Conservation (phyloP, 2,113 vertebrate species). For the Pavo muticus region DNA sequence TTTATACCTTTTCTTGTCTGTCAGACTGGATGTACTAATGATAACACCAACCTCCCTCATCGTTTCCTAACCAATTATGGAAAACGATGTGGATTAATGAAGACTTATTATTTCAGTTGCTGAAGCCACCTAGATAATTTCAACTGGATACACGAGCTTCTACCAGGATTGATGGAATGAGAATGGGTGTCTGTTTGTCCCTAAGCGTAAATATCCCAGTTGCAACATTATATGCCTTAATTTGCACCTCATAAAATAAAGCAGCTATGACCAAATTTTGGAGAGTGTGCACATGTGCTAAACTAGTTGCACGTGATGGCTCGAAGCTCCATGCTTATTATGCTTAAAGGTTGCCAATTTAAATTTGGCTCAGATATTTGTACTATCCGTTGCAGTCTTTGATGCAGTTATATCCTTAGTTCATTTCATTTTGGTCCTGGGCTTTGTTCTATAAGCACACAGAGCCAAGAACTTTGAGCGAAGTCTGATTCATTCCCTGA, state of each 20-base stretch:
- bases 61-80: slow-evolving; percentile 54
- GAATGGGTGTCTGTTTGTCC: neutral
- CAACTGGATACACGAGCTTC: slow-evolving; percentile 4
- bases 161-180: neutral
- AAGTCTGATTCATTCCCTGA: neutral
- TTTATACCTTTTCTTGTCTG: slow-evolving; percentile 52
- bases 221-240: neutral
- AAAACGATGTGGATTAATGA: slow-evolving; percentile 70
- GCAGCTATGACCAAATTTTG: slow-evolving; percentile 3
- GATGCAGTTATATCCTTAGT: neutral
- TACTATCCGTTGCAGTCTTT: neutral
- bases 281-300: neutral
- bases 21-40: slow-evolving; percentile 51
- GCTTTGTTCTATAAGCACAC: neutral
- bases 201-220: neutral
- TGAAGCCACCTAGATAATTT: slow-evolving; percentile 26
- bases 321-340: neutral
- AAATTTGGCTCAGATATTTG: neutral
- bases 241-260: slow-evolving; percentile 22
- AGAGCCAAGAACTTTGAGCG: neutral
- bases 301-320: neutral
- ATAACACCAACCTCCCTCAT: slow-evolving; percentile 55
- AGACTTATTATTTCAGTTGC: slow-evolving; percentile 56
- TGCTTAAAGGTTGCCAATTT: neutral
- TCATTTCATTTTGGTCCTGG: neutral